Base-by-base conservation (phyloP, 1,140 invertebrate species). In the Schmidtea mediterranea region DNA sequence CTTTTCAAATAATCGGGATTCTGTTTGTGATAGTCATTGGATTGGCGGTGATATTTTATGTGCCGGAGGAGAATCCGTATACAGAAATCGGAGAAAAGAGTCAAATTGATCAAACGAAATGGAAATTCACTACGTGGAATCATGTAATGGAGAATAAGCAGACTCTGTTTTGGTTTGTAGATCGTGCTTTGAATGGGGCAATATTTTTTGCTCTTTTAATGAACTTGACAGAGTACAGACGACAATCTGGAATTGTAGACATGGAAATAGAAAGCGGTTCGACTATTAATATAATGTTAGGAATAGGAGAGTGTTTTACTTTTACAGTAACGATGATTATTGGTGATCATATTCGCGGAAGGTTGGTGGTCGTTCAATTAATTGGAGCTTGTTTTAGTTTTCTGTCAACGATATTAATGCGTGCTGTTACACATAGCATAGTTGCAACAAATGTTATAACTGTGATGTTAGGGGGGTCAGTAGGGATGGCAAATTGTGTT, bases 81-180 rank as follows among this genome's bases (percentile, higher is more conserved):
- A n/a, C n/a, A n/a, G n/a, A n/a, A n/a, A n/a, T n/a, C n/a, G n/a
- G n/a, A n/a, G n/a, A n/a, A n/a, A n/a, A n/a, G n/a, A n/a, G n/a
- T n/a, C n/a, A n/a, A n/a, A n/a, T n/a, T n/a, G n/a, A n/a, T n/a
- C n/a, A n/a, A n/a, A 8, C 12, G 9, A 41, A 41, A 6, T 41
- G 39, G 39, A 18, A 12, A 12, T 41, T 41, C 19, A 15, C 12
- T 19, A 15, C 39, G 8, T 15, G 12, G 12, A 8, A 41, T 8
- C 39, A 41, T 19, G 6, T 41, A 15, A 8, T 41, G 39, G 39
- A 41, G 39, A 41, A 41, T 19, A 41, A 41, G 15, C 39, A 41
- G 5, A 46, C 23, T 37, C 15, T 38, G 8, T 8, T 46, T 24
- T 46, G 45, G 45, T 10, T 32, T 19, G 9, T 46, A 6, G 23